Evolutionary conservation across 2,797 vertebrate genomes (phyloP).

Genomic region (Mormyrus hasselquistii): DNA sequence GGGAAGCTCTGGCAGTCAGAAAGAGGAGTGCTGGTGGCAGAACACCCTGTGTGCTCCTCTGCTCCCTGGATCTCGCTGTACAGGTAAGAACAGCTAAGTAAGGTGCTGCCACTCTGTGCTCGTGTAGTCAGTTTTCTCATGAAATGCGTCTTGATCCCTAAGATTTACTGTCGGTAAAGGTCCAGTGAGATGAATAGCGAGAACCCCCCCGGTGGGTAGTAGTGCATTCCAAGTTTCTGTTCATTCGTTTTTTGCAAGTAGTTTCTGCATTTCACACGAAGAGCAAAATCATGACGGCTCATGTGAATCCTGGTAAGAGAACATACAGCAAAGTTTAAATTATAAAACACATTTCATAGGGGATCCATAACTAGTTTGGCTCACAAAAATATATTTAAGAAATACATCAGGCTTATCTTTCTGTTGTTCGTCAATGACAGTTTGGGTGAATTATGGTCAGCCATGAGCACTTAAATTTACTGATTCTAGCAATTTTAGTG

Average conservation of each 20-base stretch:
- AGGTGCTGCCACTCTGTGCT: neutral
- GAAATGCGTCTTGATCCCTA: neutral
- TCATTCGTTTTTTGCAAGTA: neutral
- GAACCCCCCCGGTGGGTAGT: neutral
- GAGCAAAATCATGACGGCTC: neutral
- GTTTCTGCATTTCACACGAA: neutral
- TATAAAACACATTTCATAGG: neutral
- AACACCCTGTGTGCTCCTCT: slow-evolving; percentile 87
- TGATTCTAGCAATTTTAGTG: neutral
- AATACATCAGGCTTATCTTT: neutral
- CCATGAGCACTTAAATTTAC: neutral
- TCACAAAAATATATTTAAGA: neutral
- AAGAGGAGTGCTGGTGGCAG: slow-evolving; percentile 94
- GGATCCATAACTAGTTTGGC: neutral
- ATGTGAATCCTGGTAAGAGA: neutral
- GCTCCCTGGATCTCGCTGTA: slow-evolving; percentile 83
- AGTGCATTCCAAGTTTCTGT: neutral
- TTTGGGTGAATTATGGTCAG: neutral
- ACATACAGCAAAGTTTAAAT: neutral
- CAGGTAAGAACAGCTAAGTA: slow-evolving; percentile 66
- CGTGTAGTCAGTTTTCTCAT: neutral
- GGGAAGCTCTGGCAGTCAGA: slow-evolving; percentile 73
- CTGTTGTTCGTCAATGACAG: neutral
- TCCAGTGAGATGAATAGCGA: neutral
- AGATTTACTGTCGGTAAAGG: neutral